Evolutionary conservation across 2,797 vertebrate genomes (phyloP), one percentile per base, ranked within the genome.

Genomic region (Poeciliopsis turneri): DNA sequence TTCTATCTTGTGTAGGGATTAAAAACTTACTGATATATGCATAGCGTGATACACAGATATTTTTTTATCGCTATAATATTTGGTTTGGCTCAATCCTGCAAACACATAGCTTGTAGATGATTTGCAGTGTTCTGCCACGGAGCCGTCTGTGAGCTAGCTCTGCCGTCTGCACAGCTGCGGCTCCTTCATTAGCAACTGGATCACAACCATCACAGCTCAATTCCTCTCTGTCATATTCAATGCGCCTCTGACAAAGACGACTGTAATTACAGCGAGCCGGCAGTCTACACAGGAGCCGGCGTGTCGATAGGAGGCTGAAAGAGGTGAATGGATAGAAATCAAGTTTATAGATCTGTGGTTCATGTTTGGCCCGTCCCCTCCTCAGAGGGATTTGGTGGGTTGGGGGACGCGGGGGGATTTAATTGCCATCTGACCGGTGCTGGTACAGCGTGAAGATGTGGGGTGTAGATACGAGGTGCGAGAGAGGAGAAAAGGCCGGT

Each of bases 301-400:
- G 75, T 83, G 90, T 93, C 87, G 84, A 91, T 88, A 82, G 74
- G 78, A 88, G 80, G 82, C 84, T 80, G 84, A 72, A 23, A 53
- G 90, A 92, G 91, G 92, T 87, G 90, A 94, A 85, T 11, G 84
- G 92, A 92, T 90, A 91, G 87, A 92, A 94, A 94, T 95, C 92
- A 90, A 92, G 83, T 88, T 89, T 96, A 95, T 96, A 87, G 94
- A 95, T 96, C 88, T 90, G 95, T 61, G 94, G 95, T 94, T 83
- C 80, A 39, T 80, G 74, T 33, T 36, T 53, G 25, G 77, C 86
- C 78, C 55, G 30, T 74, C 68, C 80, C 82, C 71, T 87, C 82
- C 83, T 68, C 82, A n/a, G 39, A 77, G 81, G 80, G 90, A 80
- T 74, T 47, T 7, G 61, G 70, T 23, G 23, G 11, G 39, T 11